A percentile compares a stretch with the other conserved stretches of the same genome.
Evolutionary conservation across 1,140 invertebrate genomes (phyloP).

Genomic region (Phortica variegata): DNA sequence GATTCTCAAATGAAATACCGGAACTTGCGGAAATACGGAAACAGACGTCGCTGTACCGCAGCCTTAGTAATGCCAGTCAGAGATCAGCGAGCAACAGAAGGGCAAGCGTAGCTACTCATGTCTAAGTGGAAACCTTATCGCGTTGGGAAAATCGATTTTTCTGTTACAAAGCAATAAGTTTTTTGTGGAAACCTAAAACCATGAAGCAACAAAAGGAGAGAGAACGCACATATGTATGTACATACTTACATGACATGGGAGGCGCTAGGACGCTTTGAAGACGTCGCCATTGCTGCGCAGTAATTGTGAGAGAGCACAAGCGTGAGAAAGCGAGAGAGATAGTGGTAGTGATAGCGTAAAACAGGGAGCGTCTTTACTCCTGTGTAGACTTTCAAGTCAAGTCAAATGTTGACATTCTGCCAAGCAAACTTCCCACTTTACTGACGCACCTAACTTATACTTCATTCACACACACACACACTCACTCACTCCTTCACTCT

Average conservation of each 20-base stretch:
- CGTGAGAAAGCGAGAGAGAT: not conserved
- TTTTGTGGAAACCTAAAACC: not conserved
- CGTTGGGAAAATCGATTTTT: slow-evolving; percentile 47
- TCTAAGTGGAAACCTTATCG: slow-evolving; percentile 40
- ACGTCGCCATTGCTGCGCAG: slow-evolving; percentile 53
- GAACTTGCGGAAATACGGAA: slow-evolving; percentile 11
- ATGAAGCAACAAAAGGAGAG: not conserved
- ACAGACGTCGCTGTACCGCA: slow-evolving; percentile 19
- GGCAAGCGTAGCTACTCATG: too few species aligned
- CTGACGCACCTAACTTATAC: too few species aligned
- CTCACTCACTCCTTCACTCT: too few species aligned
- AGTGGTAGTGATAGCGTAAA: slow-evolving; percentile 1
- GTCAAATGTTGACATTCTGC: too few species aligned
- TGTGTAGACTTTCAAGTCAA: slow-evolving; percentile 13
- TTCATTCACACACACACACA: too few species aligned
- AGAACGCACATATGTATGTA: not conserved
- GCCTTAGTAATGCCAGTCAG: slow-evolving; percentile 16
- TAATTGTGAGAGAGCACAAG: slow-evolving; percentile 3
- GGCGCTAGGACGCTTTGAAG: slow-evolving; percentile 17
- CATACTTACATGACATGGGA: slow-evolving; percentile 23
- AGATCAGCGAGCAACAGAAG: not conserved
- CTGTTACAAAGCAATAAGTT: slow-evolving; percentile 24
- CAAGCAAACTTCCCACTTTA: too few species aligned
- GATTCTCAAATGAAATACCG: not conserved
- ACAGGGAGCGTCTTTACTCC: not conserved